phyloP scores from a whole-genome alignment of 2,888 invertebrate genomes.

The Eupithecia subfuscata region DNA sequence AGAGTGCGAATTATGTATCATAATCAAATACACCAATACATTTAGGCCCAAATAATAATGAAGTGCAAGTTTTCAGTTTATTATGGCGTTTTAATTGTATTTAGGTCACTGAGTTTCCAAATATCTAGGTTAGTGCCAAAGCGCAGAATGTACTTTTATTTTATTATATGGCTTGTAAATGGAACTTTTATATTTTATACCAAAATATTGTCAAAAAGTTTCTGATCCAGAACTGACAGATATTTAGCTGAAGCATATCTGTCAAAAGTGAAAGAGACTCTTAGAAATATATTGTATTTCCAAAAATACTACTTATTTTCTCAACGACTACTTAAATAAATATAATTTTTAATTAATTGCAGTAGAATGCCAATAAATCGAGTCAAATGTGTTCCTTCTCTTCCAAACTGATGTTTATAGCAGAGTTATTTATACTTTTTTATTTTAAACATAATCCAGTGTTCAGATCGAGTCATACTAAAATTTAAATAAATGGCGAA shows the following conservation, averaged over 20 bases:
- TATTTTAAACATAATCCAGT: background rate
- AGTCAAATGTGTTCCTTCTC: background rate
- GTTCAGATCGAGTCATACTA: background rate
- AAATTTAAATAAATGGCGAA: background rate
- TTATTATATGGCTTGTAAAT: constrained; percentile 13
- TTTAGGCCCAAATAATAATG: background rate
- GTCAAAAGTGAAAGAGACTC: background rate
- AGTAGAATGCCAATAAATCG: background rate
- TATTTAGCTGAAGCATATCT: background rate
- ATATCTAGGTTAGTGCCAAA: constrained; percentile 21
- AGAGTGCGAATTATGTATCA: no score
- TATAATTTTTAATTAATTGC: background rate
- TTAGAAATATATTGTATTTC: background rate
- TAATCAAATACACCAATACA: no score
- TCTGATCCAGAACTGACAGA: background rate
- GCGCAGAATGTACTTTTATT: constrained; percentile 9
- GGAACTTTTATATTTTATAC: background rate
- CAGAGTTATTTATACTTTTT: background rate
- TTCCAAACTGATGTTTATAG: background rate
- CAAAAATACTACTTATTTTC: background rate
- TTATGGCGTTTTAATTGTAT: background rate
- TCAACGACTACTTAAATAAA: background rate
- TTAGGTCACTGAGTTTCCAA: background rate
- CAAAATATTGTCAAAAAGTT: background rate
- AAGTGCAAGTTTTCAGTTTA: no score